Evolutionary conservation across 1,140 invertebrate species (phyloP), one percentile per base, ranked within the genome.

Genomic region (Zaprionus lachaisei): DNA sequence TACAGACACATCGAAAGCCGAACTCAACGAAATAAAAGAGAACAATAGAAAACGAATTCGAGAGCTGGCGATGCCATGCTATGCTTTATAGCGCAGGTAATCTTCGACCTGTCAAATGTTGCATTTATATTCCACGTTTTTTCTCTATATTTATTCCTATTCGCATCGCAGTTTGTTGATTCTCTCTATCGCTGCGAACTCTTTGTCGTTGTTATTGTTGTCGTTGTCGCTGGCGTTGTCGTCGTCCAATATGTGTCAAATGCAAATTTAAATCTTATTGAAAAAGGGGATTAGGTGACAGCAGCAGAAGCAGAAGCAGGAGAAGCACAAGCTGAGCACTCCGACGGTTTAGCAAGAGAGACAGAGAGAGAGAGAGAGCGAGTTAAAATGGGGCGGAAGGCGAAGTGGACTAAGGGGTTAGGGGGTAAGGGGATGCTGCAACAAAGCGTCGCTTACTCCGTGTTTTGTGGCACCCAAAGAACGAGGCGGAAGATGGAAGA

Each of bases 211-310:
- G 41, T 44, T 24, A 31, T 44, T 22, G 51, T 51, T 51, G 54
- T 54, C 14, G 70, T 72, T 71, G 68, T 63, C 22, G 83, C 69
- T 62, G 73, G 41, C 61, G 63, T 81, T 78, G 76, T 79, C 82
- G 82, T 90, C 83, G 87, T 86, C 87, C 87, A 91, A 91, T 91
- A 91, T 91, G 87, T 91, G 86, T 91, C 86, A 91, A 91, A 91
- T 91, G 86, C 86, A 91, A 91, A 91, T 91, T 86, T 86, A 83
- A 90, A 91, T 87, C 85, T 87, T 87, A 91, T 91, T 83, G 82
- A 90, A 87, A 91, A 91, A 81, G 77, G 75, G 82, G 75, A 91
- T 91, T 91, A 83, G 86, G 82, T 83, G 86, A 91, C 82, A 86
- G 86, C 79, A 91, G 68, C 82, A 82, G 86, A 82, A 69, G 77